These are phyloP conservation scores for Pherbina coryleti DNA, from an alignment of 2,888 invertebrate genomes.

Conservation along the genomic window DNA sequence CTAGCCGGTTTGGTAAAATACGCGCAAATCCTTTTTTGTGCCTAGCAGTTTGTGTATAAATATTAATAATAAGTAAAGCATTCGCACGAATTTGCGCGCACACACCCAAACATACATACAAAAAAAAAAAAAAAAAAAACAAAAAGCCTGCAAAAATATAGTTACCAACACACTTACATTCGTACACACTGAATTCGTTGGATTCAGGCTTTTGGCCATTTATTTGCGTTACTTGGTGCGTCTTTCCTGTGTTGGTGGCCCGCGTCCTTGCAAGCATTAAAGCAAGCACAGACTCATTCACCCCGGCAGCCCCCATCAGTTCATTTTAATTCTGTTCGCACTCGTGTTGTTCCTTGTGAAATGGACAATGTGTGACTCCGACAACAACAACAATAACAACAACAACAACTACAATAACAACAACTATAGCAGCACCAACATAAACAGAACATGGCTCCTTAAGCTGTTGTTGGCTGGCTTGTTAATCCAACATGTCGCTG, in stretches of 20 bases:
- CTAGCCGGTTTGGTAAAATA: neutral
- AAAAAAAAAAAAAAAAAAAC: no score
- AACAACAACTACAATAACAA: slow-evolving; percentile 19
- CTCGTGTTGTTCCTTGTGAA: slow-evolving; percentile 22
- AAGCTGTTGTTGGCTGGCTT: slow-evolving; percentile 18
- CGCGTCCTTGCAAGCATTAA: neutral
- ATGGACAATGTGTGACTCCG: slow-evolving; percentile 45
- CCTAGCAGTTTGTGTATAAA: neutral
- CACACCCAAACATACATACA: neutral
- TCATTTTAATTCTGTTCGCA: slow-evolving; percentile 8
- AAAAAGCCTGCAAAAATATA: neutral
- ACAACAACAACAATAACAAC: slow-evolving; percentile 20
- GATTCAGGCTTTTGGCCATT: neutral
- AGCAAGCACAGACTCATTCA: neutral
- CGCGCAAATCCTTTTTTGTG: slow-evolving; percentile 7
- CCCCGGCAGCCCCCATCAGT: neutral
- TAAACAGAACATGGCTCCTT: slow-evolving; percentile 25
- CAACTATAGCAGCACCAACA: slow-evolving; percentile 5
- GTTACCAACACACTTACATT: neutral
- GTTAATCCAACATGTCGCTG: slow-evolving; percentile 20
- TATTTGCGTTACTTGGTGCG: neutral
- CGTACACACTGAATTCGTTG: neutral
- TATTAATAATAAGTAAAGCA: slow-evolving; percentile 7
- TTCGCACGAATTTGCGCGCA: neutral
- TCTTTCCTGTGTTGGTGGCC: neutral